Evolutionary conservation across 1,140 invertebrate species (phyloP), one percentile per base, ranked within the genome.

Genomic region (Papilio helenus): DNA sequence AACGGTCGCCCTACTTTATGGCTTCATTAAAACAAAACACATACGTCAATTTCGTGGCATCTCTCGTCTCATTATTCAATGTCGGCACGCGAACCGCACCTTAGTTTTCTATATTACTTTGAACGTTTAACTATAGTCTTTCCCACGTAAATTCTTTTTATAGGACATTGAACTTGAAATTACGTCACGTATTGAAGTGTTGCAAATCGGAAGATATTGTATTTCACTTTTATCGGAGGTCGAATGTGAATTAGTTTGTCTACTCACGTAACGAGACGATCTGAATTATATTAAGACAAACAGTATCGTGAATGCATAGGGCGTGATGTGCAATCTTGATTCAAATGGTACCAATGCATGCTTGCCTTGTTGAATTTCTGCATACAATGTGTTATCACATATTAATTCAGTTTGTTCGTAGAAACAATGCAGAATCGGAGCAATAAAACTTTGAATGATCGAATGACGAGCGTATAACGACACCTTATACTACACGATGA

Each of bases 11-110:
- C 88, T 76, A 89, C 84, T 87, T 89, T 79, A 26, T 72, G 80
- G 26, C 74, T 86, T 90, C 87, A 90, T 90, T 92, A 92, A 87
- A 91, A 91, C 88, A 92, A 91, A 90, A 88, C 85, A 85, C 26
- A 61, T 83, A 88, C 84, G 86, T 90, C 86, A 88, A 90, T 88
- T 89, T 87, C 88, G 88, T 87, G 84, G 79, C 86, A 88, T 89
- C 89, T 91, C 84, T 82, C 82, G 80, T 86, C 87, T 87, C 89
- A 92, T 92, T 90, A 92, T 87, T 90, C 88, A 90, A 92, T 88
- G 90, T 92, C 90, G 79, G 84, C 89, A 92, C 88, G 89, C 89
- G 81, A 90, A 88, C 84, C 81, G 79, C 88, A 86, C 86, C 86
- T 90, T 87, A 89, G 81, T 84, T 87, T 86, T 84, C 81, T 79